Evolutionary conservation across 2,113 vertebrate genomes (phyloP), one percentile per base, ranked within the genome.

Genomic region (Perca flavescens): DNA sequence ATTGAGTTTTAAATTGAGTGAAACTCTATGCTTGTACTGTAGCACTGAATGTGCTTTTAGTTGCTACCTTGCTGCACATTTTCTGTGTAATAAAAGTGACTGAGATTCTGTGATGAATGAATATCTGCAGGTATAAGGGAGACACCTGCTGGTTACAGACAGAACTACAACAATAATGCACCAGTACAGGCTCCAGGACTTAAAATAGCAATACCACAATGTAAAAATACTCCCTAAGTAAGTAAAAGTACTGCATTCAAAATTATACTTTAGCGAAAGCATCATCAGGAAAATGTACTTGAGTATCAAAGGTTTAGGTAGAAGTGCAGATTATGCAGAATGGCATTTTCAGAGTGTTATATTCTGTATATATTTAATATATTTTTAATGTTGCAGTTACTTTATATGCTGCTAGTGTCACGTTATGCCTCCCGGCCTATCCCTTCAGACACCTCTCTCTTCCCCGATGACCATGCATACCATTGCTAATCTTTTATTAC

Each of bases 141-240:
- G 71, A 69, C 90, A 40, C 63, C 92, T 91, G 81, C 56, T 86
- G 90, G 53, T 43, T 16, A 50, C 2, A 28, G 0, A 5, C 46
- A 46, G 65, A 85, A 88, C 80, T 90, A 50, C 83, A 89, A 75
- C 67, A 63, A 72, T 6, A 65, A 78, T 14, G 56, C 11, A 56
- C 3, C 40, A 53, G 3, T 1, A 10, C n/a, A 46, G 2, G 5
- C 8, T 25, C 25, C 0, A 8, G 17, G 13, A 9, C 16, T 62
- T 6, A 19, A 61, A 36, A 61, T 9, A 36, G 17, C 66, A 36
- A 52, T 4, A 19, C 14, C 28, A 31, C 17, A 22, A 19, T 31
- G 25, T 64, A 7, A 14, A 64, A 62, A 40, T 21, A 17, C 1
- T 61, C 28, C 11, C 4, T 36, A 21, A 34, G 10, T 19, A 12